A percentile compares a stretch with the other conserved stretches of the same genome.
phyloP scores from a whole-genome alignment of 2,113 vertebrate species.

The Heloderma charlesbogerti region DNA sequence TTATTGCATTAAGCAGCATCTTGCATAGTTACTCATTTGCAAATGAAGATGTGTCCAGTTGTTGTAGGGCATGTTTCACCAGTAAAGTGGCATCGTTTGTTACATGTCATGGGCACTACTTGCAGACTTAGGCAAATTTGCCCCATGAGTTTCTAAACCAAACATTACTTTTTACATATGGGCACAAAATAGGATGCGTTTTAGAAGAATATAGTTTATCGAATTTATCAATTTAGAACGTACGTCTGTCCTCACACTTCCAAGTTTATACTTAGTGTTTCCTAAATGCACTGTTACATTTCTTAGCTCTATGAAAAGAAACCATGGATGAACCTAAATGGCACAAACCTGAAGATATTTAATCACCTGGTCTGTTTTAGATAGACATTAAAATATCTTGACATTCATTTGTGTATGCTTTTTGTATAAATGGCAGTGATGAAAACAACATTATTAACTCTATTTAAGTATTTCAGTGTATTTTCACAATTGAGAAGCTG shows the following conservation, averaged over 20 bases:
- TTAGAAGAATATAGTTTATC: too few species aligned
- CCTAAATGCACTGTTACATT: not conserved
- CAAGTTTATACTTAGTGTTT: not conserved
- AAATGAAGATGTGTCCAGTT: too few species aligned
- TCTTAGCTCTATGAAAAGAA: not conserved
- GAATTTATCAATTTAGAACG: too few species aligned
- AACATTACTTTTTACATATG: too few species aligned
- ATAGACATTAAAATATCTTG: not conserved
- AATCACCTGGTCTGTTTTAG: not conserved
- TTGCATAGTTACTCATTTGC: too few species aligned
- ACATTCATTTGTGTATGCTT: not conserved
- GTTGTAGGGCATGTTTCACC: too few species aligned
- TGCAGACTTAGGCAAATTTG: too few species aligned
- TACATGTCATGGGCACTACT: too few species aligned
- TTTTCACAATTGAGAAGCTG: slow-evolving; percentile 6
- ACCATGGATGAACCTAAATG: not conserved
- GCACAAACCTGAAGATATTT: not conserved
- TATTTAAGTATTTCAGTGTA: not conserved
- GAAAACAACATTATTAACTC: not conserved
- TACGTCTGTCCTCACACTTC: not conserved
- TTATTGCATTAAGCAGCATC: too few species aligned
- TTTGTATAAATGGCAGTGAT: not conserved
- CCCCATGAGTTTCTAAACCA: too few species aligned
- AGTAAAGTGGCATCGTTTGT: too few species aligned
- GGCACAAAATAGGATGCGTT: too few species aligned